A percentile compares a stretch with the other conserved stretches of the same genome.
Evolutionary conservation across 1,140 invertebrate species (phyloP).

Genomic region (Bombus fervidus): DNA sequence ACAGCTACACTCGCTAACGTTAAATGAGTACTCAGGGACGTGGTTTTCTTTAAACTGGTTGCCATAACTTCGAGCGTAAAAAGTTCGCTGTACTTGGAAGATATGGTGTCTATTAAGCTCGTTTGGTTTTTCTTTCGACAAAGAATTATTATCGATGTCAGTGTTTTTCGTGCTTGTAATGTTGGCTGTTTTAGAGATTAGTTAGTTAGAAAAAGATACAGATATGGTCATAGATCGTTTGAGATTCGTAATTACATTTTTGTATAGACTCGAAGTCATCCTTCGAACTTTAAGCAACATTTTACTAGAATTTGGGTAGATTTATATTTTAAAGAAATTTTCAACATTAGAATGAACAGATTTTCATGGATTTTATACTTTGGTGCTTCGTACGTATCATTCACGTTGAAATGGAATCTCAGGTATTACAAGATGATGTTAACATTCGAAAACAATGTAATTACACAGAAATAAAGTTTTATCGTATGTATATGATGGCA

Average conservation of each 20-base stretch:
- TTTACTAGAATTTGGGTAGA: too few relatives aligned
- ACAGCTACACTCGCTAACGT: not conserved
- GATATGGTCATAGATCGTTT: not conserved
- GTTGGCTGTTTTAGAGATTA: not conserved
- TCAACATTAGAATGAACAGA: too few relatives aligned
- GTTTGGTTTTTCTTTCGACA: not conserved
- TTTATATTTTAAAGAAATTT: not conserved
- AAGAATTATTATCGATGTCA: not conserved
- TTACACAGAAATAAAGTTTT: too few relatives aligned
- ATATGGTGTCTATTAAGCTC: not conserved
- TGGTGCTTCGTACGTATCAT: not conserved
- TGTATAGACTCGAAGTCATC: not conserved
- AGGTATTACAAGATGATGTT: too few relatives aligned
- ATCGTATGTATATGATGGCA: too few relatives aligned
- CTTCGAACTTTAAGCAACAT: not conserved
- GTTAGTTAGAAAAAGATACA: not conserved
- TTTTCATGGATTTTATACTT: not conserved
- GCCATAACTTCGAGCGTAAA: not conserved
- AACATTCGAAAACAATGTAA: too few relatives aligned
- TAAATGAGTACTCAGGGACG: not conserved
- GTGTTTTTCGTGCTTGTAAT: not conserved
- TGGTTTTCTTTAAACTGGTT: conserved; percentile 18
- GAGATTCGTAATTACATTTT: not conserved
- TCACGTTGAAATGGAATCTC: too few relatives aligned
- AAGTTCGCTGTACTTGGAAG: not conserved